phyloP scores from a whole-genome alignment of 2,888 invertebrate species.

The Auanema sp. region DNA sequence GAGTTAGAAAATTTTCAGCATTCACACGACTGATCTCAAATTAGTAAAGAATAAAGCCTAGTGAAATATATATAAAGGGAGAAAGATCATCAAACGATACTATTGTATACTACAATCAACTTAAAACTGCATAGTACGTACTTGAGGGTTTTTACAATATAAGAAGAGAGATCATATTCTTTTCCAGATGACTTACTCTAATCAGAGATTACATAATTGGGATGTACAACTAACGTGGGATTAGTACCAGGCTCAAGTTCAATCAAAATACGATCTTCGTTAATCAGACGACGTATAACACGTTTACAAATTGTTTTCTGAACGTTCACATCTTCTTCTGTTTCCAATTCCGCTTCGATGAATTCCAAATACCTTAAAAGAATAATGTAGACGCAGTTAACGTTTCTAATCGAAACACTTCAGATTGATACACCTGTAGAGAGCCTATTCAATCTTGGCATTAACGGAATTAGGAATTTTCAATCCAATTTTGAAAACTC shows the following conservation, averaged over 20 bases:
- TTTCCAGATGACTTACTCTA: background rate
- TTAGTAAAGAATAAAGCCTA: too few species aligned
- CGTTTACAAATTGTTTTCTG: constrained; percentile 87
- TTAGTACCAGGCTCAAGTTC: constrained; percentile 73
- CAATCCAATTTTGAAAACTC: background rate
- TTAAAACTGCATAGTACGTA: too few species aligned
- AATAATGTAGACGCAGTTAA: constrained; percentile 1
- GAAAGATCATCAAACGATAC: too few species aligned
- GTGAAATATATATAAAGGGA: too few species aligned
- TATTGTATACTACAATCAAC: too few species aligned
- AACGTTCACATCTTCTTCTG: constrained; percentile 76
- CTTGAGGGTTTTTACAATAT: too few species aligned
- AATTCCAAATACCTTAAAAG: constrained; percentile 71
- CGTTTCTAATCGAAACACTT: constrained; percentile 7
- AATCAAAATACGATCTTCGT: constrained; percentile 25
- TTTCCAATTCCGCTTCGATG: constrained; percentile 81
- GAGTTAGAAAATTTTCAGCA: too few species aligned
- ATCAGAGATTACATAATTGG: constrained; percentile 81
- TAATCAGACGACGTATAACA: constrained; percentile 86
- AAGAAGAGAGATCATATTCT: too few species aligned
- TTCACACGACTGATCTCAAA: too few species aligned
- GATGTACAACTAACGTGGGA: constrained; percentile 89
- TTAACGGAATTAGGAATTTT: background rate
- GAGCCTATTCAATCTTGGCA: background rate
- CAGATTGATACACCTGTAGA: background rate